phyloP scores from a whole-genome alignment of 2,797 vertebrate species.

The Smutsia gigantea region DNA sequence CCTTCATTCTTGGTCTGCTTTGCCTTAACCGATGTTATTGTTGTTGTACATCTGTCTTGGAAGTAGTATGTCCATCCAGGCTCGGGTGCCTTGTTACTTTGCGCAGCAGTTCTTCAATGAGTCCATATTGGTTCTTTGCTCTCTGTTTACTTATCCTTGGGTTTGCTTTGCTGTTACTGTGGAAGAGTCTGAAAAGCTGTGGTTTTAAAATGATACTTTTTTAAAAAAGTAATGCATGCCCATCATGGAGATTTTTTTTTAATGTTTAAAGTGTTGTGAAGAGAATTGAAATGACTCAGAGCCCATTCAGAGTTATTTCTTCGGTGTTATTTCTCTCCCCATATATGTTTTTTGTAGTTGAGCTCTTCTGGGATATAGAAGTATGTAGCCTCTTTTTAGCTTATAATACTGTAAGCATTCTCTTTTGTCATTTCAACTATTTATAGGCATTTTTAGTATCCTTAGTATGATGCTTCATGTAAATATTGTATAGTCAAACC shows the following conservation, averaged over 20 bases:
- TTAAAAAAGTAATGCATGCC: neutral
- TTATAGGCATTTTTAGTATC: neutral
- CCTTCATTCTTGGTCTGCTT: neutral
- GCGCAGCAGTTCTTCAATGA: neutral
- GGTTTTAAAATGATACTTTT: constrained; percentile 10
- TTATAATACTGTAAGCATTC: too few species aligned
- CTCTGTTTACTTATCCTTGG: neutral
- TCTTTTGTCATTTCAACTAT: neutral
- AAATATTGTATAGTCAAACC: too few species aligned
- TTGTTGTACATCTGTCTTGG: neutral
- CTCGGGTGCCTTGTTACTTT: neutral
- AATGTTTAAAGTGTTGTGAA: neutral
- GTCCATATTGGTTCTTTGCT: neutral
- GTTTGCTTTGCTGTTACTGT: neutral
- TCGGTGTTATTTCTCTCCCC: accelerated
- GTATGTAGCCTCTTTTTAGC: neutral
- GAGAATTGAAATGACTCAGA: neutral
- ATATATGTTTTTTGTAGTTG: too few species aligned
- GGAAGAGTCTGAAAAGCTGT: neutral
- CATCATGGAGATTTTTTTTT: neutral
- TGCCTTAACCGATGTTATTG: neutral
- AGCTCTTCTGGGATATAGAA: neutral
- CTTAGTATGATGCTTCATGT: neutral
- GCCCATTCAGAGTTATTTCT: accelerated
- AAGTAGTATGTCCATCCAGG: too few species aligned